Percentiles rank a stretch among this genome's conserved stretches.
Conservation (phyloP, 35 echinoderm and acorn worm genomes). For the Lytechinus variegatus region DNA sequence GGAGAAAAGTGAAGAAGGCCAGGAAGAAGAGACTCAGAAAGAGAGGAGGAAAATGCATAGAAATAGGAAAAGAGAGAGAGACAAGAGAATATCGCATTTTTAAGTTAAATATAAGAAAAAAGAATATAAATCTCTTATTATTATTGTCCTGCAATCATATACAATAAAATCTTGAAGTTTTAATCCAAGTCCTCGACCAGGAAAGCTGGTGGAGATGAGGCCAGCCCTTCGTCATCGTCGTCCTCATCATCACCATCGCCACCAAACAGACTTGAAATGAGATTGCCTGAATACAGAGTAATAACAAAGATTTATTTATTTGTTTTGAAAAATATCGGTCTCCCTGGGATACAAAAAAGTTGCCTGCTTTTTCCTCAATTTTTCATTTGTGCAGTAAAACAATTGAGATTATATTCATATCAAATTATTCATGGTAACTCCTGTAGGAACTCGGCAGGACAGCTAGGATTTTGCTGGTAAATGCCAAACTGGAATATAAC, state of each 20-base stretch:
- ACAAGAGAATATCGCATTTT: background rate
- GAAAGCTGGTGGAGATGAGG: background rate
- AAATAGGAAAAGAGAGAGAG: background rate
- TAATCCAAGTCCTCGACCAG: slow-evolving; percentile 24
- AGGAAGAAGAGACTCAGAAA: background rate
- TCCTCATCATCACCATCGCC: slow-evolving; percentile 21
- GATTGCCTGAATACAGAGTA: slow-evolving; percentile 41
- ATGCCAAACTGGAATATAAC: no score
- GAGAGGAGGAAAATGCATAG: background rate
- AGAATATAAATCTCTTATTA: slow-evolving; percentile 25
- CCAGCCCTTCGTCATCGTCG: background rate
- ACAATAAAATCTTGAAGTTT: background rate
- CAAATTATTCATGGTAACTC: no score
- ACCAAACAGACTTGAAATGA: slow-evolving; percentile 47
- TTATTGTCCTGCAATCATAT: background rate
- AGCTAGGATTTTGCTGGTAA: no score
- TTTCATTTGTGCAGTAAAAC: no score
- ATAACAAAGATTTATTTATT: no score
- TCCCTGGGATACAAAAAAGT: no score
- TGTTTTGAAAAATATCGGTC: no score
- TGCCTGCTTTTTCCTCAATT: no score
- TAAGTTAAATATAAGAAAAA: background rate
- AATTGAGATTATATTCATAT: no score
- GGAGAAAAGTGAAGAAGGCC: background rate
- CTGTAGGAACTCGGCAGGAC: no score